Conservation (phyloP, 2,888 invertebrate genomes). For the Cyclophora albipunctata region DNA sequence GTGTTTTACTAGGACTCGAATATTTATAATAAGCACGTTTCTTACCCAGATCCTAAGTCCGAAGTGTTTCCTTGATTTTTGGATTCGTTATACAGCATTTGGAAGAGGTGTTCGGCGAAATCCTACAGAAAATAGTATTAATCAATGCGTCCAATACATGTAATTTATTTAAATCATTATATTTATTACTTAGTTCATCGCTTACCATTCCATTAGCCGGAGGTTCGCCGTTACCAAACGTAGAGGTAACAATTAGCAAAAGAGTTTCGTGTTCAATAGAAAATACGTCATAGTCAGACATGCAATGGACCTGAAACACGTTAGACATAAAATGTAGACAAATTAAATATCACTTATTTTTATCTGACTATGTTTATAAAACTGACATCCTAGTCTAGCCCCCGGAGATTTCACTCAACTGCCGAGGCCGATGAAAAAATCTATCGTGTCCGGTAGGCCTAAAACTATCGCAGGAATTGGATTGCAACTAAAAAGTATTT, state of each 20-base stretch:
- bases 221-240: slow-evolving; percentile 97
- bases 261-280: slow-evolving; percentile 96
- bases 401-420: no score
- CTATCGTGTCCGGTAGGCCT: no score
- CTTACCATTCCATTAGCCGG: slow-evolving; percentile 95
- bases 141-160: not conserved
- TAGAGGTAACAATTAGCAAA: slow-evolving; percentile 92
- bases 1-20: no score
- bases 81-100: slow-evolving; percentile 54
- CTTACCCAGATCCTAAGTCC: slow-evolving; percentile 31
- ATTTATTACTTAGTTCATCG: not conserved
- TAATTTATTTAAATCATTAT: not conserved
- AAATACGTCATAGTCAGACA: slow-evolving; percentile 95
- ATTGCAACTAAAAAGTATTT: not conserved
- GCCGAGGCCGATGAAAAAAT: no score
- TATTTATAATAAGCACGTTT: not conserved
- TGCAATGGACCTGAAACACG: slow-evolving; percentile 83
- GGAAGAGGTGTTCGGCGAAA: slow-evolving; percentile 55
- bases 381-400: no score
- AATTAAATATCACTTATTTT: not conserved
- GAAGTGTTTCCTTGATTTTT: slow-evolving; percentile 36
- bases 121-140: slow-evolving; percentile 32
- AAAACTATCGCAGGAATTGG: no score
- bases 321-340: not conserved
- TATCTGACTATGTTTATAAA: no score